A percentile compares a stretch with the other conserved stretches of the same genome.
Evolutionary conservation across 2,113 vertebrate species (phyloP).

Genomic region (Muntiacus muntjak): DNA sequence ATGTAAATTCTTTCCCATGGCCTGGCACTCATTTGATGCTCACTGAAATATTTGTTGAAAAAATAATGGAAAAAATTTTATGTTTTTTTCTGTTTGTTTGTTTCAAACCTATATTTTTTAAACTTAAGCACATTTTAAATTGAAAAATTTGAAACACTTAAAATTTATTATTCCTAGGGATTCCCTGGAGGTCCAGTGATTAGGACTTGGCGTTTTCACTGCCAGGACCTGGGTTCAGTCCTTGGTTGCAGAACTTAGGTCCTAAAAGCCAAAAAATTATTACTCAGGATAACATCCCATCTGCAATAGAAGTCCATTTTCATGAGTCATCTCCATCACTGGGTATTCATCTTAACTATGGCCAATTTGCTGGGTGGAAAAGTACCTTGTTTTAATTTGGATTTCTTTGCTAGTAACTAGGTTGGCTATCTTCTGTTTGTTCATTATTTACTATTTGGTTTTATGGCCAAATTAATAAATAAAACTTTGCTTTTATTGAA

Average conservation of each 20-base stretch:
- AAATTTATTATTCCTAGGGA: not conserved
- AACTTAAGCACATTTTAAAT: not conserved
- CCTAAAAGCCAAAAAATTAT: not conserved
- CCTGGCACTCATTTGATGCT: not conserved
- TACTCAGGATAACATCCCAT: not conserved
- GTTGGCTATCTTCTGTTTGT: not conserved
- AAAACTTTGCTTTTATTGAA: not conserved
- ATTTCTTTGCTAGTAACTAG: not conserved
- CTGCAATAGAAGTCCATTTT: not conserved
- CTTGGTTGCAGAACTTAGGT: not conserved
- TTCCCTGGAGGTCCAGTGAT: not conserved
- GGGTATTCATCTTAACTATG: not conserved
- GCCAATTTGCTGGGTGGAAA: not conserved
- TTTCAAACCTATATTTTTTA: not conserved
- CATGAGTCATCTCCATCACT: not conserved
- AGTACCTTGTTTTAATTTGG: not conserved
- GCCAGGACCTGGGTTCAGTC: not conserved
- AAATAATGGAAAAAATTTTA: not conserved
- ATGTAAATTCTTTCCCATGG: not conserved
- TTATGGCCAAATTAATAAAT: not conserved
- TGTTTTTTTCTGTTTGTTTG: not conserved
- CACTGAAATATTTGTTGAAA: not conserved
- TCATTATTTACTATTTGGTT: not conserved
- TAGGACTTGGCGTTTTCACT: not conserved
- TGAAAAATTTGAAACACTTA: not conserved